Conservation (phyloP, 2,797 vertebrate genomes). For the Gambelia wislizenii region DNA sequence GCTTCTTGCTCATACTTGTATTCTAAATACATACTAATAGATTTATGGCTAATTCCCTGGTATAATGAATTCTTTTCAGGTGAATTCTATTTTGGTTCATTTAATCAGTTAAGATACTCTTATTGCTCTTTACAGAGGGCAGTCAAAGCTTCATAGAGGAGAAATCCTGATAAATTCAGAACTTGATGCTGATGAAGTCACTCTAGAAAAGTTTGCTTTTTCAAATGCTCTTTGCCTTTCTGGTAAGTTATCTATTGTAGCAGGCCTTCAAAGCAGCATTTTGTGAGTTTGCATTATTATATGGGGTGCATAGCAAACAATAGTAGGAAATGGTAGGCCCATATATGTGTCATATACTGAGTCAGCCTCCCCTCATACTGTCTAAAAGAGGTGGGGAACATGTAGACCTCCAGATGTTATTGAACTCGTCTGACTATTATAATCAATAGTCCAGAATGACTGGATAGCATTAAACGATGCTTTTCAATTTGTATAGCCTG, state of each 20-base stretch:
- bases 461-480: too few relatives aligned
- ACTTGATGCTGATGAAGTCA: conserved; percentile 83
- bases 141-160: conserved; percentile 91
- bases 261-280: neutral
- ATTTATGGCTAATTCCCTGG: neutral
- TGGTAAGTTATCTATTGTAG: conserved; percentile 79
- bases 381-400: neutral
- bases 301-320: neutral
- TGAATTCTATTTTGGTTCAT: conserved; percentile 17
- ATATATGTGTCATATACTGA: neutral
- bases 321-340: neutral
- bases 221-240: conserved; percentile 96
- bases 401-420: neutral
- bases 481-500: too few relatives aligned
- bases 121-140: conserved; percentile 82
- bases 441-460: too few relatives aligned
- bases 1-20: neutral
- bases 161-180: conserved; percentile 88
- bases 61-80: neutral
- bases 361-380: conserved; percentile 7
- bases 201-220: conserved; percentile 97
- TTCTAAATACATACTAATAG: neutral
- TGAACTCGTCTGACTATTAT: neutral
- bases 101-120: conserved; percentile 37
- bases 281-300: conserved; percentile 22